Conservation (phyloP, 1,140 invertebrate species). For the Hyles vespertilio region DNA sequence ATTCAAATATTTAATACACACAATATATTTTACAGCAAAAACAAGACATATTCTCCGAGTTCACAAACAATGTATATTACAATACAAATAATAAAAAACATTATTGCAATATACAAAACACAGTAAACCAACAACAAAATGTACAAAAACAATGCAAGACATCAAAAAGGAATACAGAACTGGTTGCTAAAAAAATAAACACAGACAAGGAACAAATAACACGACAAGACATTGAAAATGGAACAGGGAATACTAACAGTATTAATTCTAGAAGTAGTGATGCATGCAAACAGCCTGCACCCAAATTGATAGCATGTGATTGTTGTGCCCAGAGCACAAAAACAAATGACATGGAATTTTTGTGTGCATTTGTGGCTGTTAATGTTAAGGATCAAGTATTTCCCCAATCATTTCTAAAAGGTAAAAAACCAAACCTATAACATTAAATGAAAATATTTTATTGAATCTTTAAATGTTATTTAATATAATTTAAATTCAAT, state of each 20-base stretch:
- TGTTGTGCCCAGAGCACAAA: neutral
- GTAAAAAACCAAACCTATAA: constrained; percentile 18
- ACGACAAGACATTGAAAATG: constrained; percentile 12
- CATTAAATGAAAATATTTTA: no score
- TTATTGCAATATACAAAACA: constrained; percentile 28
- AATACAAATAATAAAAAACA: constrained; percentile 39
- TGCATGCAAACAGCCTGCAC: neutral
- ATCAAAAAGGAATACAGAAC: constrained; percentile 18
- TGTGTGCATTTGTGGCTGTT: constrained; percentile 59
- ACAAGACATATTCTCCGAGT: constrained; percentile 53
- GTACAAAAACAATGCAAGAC: constrained; percentile 5
- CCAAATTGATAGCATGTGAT: neutral
- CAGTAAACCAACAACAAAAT: constrained; percentile 9
- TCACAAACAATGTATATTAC: constrained; percentile 34
- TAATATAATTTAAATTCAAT: no score
- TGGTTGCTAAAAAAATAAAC: constrained; percentile 2
- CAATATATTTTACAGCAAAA: constrained; percentile 42
- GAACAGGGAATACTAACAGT: constrained; percentile 7
- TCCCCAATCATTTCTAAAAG: constrained; percentile 56
- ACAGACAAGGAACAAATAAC: neutral
- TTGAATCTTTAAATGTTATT: no score
- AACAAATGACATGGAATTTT: constrained; percentile 34
- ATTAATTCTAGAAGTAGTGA: neutral
- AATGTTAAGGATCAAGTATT: constrained; percentile 56
- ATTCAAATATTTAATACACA: no score